Evolutionary conservation across 2,113 vertebrate species (phyloP).

Genomic region (Corythaixoides concolor): DNA sequence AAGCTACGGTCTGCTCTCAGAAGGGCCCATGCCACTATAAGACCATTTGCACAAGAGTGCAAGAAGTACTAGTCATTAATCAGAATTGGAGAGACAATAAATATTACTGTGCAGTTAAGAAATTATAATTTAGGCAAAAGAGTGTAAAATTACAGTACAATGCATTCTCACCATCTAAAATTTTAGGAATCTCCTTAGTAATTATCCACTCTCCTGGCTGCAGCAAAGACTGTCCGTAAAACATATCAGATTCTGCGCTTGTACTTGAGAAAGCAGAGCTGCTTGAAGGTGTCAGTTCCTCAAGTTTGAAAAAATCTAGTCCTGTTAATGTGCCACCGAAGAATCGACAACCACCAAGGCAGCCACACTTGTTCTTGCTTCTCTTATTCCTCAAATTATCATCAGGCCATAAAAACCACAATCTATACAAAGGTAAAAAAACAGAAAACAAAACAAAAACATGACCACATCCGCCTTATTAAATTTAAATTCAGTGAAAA

Average conservation of each 20-base stretch:
- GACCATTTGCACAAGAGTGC: neutral
- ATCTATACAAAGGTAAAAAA: conserved; percentile 66
- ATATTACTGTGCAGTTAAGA: neutral
- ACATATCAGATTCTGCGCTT: conserved; percentile 88
- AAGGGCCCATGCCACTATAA: neutral
- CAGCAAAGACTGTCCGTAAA: conserved; percentile 93
- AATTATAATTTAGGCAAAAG: neutral
- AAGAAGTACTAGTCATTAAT: neutral
- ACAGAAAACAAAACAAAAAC: neutral
- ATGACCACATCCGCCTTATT: neutral
- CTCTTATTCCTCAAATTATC: conserved; percentile 86
- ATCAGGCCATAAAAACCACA: conserved; percentile 98
- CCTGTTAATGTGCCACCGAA: conserved; percentile 89
- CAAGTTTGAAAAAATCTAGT: conserved; percentile 91
- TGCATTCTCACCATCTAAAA: conserved; percentile 82
- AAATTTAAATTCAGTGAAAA: neutral
- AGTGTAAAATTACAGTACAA: neutral
- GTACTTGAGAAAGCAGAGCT: conserved; percentile 89
- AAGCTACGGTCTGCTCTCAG: neutral
- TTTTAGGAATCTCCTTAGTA: conserved; percentile 88
- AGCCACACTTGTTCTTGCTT: conserved; percentile 91
- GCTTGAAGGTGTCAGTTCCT: conserved; percentile 92
- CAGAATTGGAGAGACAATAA: neutral
- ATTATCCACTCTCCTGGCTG: conserved; percentile 94
- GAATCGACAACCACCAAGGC: conserved; percentile 94